These are phyloP conservation scores for Tretioscincus oriximinensis DNA, from an alignment of 2,113 vertebrate species.

Conservation along the genomic window DNA sequence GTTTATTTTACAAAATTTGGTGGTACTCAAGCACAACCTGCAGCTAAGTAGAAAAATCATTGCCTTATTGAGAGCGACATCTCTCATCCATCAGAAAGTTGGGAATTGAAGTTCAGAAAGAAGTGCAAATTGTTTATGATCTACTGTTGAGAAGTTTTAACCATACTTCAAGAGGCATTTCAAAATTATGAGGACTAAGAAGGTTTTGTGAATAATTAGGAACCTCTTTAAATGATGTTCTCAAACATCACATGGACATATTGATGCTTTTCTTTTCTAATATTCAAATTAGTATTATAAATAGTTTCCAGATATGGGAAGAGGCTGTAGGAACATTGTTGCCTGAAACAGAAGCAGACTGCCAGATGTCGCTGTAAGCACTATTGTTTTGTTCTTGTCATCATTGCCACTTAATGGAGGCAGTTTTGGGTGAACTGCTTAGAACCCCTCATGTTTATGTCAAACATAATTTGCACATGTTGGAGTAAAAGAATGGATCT, in stretches of 20 bases:
- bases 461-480: slow-evolving; percentile 4
- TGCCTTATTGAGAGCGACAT: background rate
- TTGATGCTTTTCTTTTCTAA: background rate
- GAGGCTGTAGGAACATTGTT: rapidly evolving
- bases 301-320: background rate
- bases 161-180: background rate
- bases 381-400: background rate
- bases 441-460: background rate
- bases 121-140: background rate
- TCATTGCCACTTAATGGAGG: slow-evolving; percentile 11
- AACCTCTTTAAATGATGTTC: background rate
- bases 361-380: rapidly evolving
- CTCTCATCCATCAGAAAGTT: background rate
- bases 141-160: background rate
- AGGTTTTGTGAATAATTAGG: background rate
- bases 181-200: background rate
- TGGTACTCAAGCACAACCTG: background rate
- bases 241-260: background rate
- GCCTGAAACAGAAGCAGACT: background rate
- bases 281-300: background rate
- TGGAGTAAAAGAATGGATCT: background rate
- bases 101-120: background rate
- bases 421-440: slow-evolving; percentile 6
- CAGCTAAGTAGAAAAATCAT: background rate
- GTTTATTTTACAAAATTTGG: too few relatives aligned